phyloP scores from a whole-genome alignment of 35 echinoderm and acorn worm genomes.

The Stichopus chloronotus region DNA sequence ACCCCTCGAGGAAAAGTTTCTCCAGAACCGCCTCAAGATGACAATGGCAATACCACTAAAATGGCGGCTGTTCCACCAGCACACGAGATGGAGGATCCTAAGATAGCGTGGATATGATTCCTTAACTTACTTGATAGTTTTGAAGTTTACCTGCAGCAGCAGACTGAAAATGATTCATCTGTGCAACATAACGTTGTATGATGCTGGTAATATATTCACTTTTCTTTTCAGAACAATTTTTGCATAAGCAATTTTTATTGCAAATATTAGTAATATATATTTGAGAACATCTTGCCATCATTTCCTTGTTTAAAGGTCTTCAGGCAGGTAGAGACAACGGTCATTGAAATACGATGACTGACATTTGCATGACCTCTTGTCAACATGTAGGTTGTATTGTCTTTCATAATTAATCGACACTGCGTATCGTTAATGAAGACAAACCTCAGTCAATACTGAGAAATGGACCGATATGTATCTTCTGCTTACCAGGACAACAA shows the following conservation, averaged over 20 bases:
- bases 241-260: background rate
- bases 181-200: background rate
- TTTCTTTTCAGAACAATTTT: background rate
- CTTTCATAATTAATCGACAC: too few relatives aligned
- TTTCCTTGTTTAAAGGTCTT: too few relatives aligned
- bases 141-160: too few relatives aligned
- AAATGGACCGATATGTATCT: too few relatives aligned
- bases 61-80: constrained; percentile 35
- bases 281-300: too few relatives aligned
- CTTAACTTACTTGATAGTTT: background rate
- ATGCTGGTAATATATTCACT: background rate
- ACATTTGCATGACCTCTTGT: too few relatives aligned
- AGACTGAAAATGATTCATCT: background rate
- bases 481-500: too few relatives aligned
- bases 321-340: too few relatives aligned
- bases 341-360: too few relatives aligned
- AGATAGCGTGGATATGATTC: constrained; percentile 32
- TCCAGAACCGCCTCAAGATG: constrained; percentile 8
- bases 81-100: constrained; percentile 45
- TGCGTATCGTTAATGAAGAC: too few relatives aligned
- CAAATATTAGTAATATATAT: background rate
- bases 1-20: constrained; percentile 28
- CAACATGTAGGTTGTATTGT: too few relatives aligned
- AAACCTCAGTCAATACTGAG: too few relatives aligned
- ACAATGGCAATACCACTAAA: background rate